phyloP scores from a whole-genome alignment of 1,140 invertebrate species.

The Micrasema longulum region DNA sequence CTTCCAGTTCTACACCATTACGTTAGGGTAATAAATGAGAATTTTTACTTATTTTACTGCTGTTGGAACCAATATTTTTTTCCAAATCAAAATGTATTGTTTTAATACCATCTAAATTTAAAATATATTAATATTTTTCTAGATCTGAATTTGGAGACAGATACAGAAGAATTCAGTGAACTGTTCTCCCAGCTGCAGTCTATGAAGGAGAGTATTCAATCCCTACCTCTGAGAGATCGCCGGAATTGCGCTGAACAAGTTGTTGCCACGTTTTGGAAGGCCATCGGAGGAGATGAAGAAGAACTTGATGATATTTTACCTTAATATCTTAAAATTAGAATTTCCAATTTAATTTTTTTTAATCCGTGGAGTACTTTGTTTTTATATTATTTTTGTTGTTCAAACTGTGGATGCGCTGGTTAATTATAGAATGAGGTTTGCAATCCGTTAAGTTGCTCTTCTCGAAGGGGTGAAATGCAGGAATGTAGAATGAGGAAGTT shows the following conservation, averaged over 20 bases:
- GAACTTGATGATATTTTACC: slow-evolving; percentile 69
- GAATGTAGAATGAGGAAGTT: no score
- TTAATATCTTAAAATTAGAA: no score
- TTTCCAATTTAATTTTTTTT: no score
- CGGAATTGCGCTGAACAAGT: slow-evolving; percentile 81
- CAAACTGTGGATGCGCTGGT: no score
- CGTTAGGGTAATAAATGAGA: no score
- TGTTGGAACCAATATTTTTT: not conserved
- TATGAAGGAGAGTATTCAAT: slow-evolving; percentile 77
- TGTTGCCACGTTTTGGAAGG: slow-evolving; percentile 83
- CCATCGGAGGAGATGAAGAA: slow-evolving; percentile 80
- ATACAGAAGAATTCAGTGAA: slow-evolving; percentile 70
- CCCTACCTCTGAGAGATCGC: slow-evolving; percentile 73
- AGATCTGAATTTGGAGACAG: slow-evolving; percentile 56
- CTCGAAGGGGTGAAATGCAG: no score
- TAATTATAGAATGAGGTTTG: no score
- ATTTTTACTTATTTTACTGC: slow-evolving; percentile 27
- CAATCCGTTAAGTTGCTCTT: no score
- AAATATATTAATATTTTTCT: not conserved
- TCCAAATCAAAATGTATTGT: not conserved
- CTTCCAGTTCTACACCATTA: no score
- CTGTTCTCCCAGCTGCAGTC: slow-evolving; percentile 73
- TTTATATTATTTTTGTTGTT: no score
- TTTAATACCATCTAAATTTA: no score
- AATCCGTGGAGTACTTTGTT: no score